Evolutionary conservation across 2,888 invertebrate genomes (phyloP).

Genomic region (Apeira syringaria): DNA sequence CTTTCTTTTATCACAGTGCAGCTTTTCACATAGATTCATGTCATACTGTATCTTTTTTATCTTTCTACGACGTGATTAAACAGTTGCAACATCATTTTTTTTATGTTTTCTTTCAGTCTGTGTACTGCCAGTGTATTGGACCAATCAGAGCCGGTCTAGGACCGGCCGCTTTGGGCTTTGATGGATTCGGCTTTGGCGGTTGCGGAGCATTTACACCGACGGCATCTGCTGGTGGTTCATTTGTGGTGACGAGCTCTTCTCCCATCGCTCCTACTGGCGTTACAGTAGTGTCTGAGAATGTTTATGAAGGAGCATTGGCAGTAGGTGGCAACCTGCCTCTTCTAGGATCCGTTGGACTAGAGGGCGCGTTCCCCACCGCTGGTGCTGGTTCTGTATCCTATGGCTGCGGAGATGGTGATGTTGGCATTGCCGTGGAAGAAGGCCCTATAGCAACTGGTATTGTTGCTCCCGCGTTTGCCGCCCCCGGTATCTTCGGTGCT

Average conservation of each 20-base stretch:
- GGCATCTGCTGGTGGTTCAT: constrained; percentile 31
- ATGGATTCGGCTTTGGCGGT: constrained; percentile 1
- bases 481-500: constrained; percentile 4
- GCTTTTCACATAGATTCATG: no score
- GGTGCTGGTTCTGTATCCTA: constrained; percentile 38
- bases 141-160: not conserved
- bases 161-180: constrained; percentile 4
- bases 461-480: not conserved
- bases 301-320: constrained; percentile 38
- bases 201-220: constrained; percentile 2
- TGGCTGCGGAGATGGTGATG: constrained; percentile 30
- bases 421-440: constrained; percentile 33
- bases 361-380: constrained; percentile 29
- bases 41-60: no score
- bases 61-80: no score
- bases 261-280: constrained; percentile 31
- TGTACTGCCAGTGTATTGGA: constrained; percentile 4
- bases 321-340: constrained; percentile 33
- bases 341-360: constrained; percentile 32
- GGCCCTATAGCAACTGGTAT: constrained; percentile 31
- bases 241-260: constrained; percentile 40
- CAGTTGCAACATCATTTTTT: no score
- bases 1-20: no score
- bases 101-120: constrained; percentile 8
- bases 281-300: constrained; percentile 39